Evolutionary conservation across 2,888 invertebrate genomes (phyloP), one percentile per base, ranked within the genome.

Genomic region (Spilarctia lutea): DNA sequence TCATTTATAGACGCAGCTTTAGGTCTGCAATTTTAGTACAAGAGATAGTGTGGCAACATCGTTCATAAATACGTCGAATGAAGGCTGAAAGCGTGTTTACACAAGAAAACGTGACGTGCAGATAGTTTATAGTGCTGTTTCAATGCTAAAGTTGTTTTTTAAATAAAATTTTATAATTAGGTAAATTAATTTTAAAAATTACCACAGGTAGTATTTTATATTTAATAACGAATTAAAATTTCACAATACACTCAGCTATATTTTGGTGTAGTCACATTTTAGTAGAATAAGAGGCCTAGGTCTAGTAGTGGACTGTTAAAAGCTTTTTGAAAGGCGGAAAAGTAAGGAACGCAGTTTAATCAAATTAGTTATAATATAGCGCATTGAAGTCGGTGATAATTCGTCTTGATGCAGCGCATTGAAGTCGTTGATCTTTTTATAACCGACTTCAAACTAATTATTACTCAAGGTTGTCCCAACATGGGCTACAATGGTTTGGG

Each of bases 1-100:
- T 94, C 94, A 0, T 94, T 91, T 78, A 93, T 89, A 0, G 95
- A 95, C 30, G 95, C 91, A 0, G 94, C 94, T 82, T 96, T 96
- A 10, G 95, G 91, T 81, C 95, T 96, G 91, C 63, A 94, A 94
- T 75, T 71, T 72, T 45, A 68, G 20, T 63, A 20, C 20, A n/a
- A 11, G 39, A n/a, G 30, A 11, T 71, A 70, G 24, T 8, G 63
- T 42, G n/a, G 24, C 3, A 63, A 60, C 24, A n/a, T 56, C 13
- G 18, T 63, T n/a, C 27, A 30, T 63, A 18, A 30, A 18, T 7
- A 48, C 48, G 48, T 48, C 2, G 6, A 42, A 60, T 27, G 42
- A 33, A 60, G 11, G 30, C 30, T 13, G 42, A 48, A 68, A 68
- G 68, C 68, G 24, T 68, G 30, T 48, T 33, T 24, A 48, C 68